Evolutionary conservation across 2,113 vertebrate species (phyloP).

Genomic region (Dicaeum eximium): DNA sequence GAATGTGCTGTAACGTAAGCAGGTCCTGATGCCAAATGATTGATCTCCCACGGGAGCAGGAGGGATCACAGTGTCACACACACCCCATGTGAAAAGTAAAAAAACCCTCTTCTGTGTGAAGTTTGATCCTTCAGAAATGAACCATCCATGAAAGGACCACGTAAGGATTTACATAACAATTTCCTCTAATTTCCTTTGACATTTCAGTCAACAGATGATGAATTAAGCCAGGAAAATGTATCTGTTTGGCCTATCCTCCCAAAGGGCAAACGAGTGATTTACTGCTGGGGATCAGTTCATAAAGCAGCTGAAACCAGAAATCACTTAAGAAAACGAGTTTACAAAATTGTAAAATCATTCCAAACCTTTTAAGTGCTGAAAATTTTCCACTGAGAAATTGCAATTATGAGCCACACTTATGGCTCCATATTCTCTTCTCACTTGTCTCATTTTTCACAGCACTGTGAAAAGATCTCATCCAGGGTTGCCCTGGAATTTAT

Average conservation of each 20-base stretch:
- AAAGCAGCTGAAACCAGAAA: conserved; percentile 21
- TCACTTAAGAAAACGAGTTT: conserved; percentile 32
- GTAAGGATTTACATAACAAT: conserved; percentile 12
- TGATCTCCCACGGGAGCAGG: neutral
- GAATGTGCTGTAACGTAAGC: accelerated
- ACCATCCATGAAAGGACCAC: neutral
- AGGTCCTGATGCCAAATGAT: neutral
- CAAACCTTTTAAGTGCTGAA: conserved; percentile 1
- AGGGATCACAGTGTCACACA: neutral
- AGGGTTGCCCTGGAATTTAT: neutral
- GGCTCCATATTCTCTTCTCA: neutral
- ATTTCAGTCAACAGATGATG: conserved; percentile 48
- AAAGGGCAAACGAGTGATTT: conserved; percentile 31
- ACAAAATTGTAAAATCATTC: conserved; percentile 8
- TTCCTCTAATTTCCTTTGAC: conserved; percentile 63
- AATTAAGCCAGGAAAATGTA: conserved; percentile 47
- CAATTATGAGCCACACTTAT: neutral
- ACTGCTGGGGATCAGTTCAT: conserved; percentile 12
- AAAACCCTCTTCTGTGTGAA: neutral
- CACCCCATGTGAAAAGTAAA: accelerated
- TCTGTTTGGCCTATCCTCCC: conserved; percentile 38
- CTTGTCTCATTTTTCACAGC: neutral
- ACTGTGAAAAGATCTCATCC: neutral
- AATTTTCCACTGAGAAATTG: conserved; percentile 27
- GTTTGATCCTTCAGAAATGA: neutral